phyloP scores from a whole-genome alignment of 35 echinoderm and acorn worm species.

The Hemicentrotus pulcherrimus region DNA sequence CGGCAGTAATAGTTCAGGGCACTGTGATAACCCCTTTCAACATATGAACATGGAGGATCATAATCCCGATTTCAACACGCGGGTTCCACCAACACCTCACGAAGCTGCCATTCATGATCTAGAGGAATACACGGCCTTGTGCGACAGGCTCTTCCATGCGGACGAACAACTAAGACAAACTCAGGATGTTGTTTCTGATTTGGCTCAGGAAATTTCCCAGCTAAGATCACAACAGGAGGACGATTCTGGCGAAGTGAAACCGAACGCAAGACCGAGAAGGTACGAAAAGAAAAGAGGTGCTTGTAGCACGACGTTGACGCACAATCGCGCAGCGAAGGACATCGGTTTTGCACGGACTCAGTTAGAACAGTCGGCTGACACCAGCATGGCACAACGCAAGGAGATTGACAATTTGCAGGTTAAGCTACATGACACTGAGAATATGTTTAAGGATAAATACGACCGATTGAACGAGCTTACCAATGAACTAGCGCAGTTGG shows the following conservation, averaged over 20 bases:
- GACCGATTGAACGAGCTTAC: slow-evolving; percentile 34
- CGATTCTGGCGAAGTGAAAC: background rate
- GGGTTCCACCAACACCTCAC: slow-evolving; percentile 45
- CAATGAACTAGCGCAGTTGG: slow-evolving; percentile 49
- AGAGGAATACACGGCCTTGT: background rate
- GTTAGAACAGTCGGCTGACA: slow-evolving; percentile 40
- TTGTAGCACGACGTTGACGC: slow-evolving; percentile 29
- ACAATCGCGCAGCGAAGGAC: slow-evolving; percentile 11
- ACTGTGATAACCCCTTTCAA: background rate
- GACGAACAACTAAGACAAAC: slow-evolving; percentile 17
- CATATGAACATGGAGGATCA: background rate
- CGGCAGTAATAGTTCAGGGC: background rate
- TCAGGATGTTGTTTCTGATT: background rate
- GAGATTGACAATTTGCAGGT: slow-evolving; percentile 58
- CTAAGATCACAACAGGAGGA: background rate
- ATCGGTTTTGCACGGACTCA: slow-evolving; percentile 48
- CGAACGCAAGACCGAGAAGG: background rate
- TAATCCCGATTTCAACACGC: background rate
- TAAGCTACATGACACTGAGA: slow-evolving; percentile 44
- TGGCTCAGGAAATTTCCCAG: background rate
- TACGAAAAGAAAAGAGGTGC: background rate
- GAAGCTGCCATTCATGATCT: slow-evolving; percentile 18
- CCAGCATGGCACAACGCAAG: slow-evolving; percentile 40
- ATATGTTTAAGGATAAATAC: slow-evolving; percentile 43
- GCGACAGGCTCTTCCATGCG: background rate